These are phyloP conservation scores for Sericinus montela DNA, from an alignment of 2,888 invertebrate genomes.

Conservation along the genomic window DNA sequence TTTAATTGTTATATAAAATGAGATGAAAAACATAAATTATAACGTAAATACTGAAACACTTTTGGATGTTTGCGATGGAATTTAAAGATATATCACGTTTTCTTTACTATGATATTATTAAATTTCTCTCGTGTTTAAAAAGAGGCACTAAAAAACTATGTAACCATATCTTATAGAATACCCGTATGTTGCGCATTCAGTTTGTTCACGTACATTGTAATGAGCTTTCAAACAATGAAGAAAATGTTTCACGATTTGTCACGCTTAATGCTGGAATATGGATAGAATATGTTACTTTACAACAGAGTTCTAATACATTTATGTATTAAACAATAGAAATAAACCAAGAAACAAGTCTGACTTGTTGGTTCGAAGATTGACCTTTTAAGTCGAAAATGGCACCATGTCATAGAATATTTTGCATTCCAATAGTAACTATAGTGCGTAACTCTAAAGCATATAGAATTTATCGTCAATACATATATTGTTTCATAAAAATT, in stretches of 20 bases:
- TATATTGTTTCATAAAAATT: no score
- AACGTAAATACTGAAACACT: no score
- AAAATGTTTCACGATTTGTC: neutral
- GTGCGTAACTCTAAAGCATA: no score
- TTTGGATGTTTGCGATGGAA: no score
- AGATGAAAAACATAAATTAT: no score
- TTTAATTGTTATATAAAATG: neutral
- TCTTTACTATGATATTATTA: neutral
- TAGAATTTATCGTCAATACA: no score
- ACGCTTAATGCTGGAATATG: neutral
- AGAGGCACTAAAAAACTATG: constrained; percentile 2
- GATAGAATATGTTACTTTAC: neutral
- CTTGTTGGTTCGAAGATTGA: neutral
- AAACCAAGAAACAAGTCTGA: constrained; percentile 7
- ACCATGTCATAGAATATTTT: no score
- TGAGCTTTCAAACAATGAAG: constrained; percentile 6
- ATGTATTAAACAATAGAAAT: neutral
- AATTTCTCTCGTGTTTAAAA: constrained; percentile 1
- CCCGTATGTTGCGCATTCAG: neutral
- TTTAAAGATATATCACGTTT: neutral
- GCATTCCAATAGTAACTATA: no score
- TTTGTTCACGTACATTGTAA: neutral
- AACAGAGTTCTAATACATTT: neutral
- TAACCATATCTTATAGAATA: neutral
- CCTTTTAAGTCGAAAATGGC: neutral